These are phyloP conservation scores for Rousettus madagascariensis DNA, from an alignment of 2,797 vertebrate species.

Conservation along the genomic window DNA sequence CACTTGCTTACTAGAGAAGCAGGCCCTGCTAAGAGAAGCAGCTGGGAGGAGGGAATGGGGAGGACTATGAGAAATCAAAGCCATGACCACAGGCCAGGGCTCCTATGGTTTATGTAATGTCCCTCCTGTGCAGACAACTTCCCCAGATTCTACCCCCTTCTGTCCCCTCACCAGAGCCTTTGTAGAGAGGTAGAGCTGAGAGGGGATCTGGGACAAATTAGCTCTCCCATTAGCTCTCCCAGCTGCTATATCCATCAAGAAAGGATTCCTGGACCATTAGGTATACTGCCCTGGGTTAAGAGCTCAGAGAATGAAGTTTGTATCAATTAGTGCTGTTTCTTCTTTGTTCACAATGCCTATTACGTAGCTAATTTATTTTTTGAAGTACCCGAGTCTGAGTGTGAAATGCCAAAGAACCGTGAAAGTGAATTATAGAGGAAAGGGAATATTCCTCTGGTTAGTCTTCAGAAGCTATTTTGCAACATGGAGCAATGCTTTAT, in stretches of 20 bases:
- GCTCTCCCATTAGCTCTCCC: no score
- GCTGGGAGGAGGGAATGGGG: no score
- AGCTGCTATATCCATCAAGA: not conserved
- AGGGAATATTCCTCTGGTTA: not conserved
- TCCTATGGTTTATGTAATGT: not conserved
- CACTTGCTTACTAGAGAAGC: not conserved
- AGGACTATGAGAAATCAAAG: not conserved
- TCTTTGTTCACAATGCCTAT: not conserved
- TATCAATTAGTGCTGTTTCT: not conserved
- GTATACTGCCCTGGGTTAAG: not conserved
- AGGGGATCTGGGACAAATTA: not conserved
- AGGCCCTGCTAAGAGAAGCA: not conserved
- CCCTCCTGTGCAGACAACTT: not conserved
- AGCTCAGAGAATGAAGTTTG: not conserved
- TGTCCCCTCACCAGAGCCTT: not conserved
- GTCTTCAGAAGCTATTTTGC: slow-evolving; percentile 9
- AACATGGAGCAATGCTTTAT: not conserved
- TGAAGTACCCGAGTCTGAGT: not conserved
- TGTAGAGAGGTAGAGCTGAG: not conserved
- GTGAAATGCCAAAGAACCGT: not conserved
- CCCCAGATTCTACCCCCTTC: not conserved
- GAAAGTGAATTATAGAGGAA: not conserved
- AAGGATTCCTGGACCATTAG: not conserved
- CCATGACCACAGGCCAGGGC: not conserved
- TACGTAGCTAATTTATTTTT: not conserved